These are phyloP conservation scores for Bambusicola thoracicus DNA, from an alignment of 2,113 vertebrate genomes.

Conservation along the genomic window DNA sequence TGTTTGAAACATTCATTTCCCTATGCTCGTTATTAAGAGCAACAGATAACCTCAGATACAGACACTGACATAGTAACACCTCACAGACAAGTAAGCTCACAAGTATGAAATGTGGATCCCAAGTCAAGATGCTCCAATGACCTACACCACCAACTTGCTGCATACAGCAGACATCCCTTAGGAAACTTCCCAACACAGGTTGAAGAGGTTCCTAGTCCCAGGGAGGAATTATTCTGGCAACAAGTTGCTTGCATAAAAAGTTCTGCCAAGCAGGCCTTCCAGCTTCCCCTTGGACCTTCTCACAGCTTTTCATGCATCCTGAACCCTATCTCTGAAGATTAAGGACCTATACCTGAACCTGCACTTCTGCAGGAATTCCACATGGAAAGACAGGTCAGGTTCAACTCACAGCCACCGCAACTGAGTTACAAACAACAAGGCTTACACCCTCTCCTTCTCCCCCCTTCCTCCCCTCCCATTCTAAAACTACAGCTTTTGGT, in stretches of 20 bases:
- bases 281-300: background rate
- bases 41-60: background rate
- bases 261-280: background rate
- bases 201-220: background rate
- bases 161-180: background rate
- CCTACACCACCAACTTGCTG: background rate
- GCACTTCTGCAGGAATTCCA: background rate
- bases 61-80: background rate
- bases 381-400: background rate
- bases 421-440: background rate
- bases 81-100: background rate
- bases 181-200: background rate
- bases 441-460: background rate
- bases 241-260: rapidly evolving
- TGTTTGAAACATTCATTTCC: background rate
- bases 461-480: background rate
- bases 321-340: background rate
- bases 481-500: background rate
- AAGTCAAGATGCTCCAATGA: background rate
- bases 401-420: background rate
- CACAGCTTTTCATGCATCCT: background rate
- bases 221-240: background rate
- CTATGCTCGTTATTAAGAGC: background rate
- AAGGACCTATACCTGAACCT: background rate
- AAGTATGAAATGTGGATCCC: background rate